Base-by-base conservation (phyloP, 2,797 vertebrate species). In the Valencia hispanica region DNA sequence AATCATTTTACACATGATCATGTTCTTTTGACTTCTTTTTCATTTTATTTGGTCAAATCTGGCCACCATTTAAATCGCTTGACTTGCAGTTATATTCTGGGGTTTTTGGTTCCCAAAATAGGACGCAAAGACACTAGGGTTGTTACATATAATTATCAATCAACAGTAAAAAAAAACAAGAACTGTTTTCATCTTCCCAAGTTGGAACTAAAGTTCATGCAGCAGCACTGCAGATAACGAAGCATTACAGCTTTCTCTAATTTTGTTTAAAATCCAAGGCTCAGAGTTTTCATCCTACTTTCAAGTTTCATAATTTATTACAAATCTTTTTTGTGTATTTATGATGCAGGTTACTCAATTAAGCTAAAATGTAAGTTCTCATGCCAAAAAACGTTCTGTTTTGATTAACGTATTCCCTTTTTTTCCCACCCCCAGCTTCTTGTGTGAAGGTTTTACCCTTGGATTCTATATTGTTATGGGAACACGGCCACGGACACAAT, bases 381-480 rank as follows among this genome's bases (percentile, higher is more conserved):
- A 15, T 22, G 45, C 55, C 73, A 63, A 66, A 41, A 39, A n/a
- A 14, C 25, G 14, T 51, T 74, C 59, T 66, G 20, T 51, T 66
- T 66, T 65, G n/a, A 75, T 45, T 22, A 68, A 53, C 48, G 5
- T 68, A 20, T 20, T 25, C 50, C 8, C 15, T 53, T 41, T 32
- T 11, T 53, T 45, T 30, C 27, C n/a, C n/a, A n/a, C 39, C 10
- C 8, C 1, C 61, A 11, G 55, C 17, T 25, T 25, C 73, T n/a
- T 22, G 17, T 39, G n/a, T 68, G 48, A 75, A 53, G 34, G 48
- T 25, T 43, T 68, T 30, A 55, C 63, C 36, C 48, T 55, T 53
- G 48, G 32, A 53, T 45, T 74, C 45, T 66, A 27, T 50, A 36
- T n/a, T 39, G 45, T 61, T 61, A 39, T 74, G 59, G 45, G 43